A percentile compares a stretch with the other conserved stretches of the same genome.
Conservation (phyloP, 2,888 invertebrate species). For the Erebia ligea region DNA sequence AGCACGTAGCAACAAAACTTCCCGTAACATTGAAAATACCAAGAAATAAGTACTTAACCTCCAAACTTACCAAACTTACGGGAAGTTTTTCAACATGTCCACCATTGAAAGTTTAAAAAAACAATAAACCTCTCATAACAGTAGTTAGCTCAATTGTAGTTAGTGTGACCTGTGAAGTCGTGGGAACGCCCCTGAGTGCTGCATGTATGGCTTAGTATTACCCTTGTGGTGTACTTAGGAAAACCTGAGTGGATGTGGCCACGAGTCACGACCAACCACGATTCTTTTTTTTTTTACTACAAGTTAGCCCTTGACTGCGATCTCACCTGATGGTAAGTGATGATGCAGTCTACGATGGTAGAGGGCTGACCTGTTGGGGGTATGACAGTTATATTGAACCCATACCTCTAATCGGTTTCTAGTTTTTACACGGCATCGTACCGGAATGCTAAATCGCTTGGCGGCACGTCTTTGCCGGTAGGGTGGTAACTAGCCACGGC, state of each 20-base stretch:
- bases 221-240: neutral
- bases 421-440: too few species aligned
- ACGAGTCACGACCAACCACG: too few species aligned
- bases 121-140: conserved; percentile 10
- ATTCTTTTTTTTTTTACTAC: too few species aligned
- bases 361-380: too few species aligned
- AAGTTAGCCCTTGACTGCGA: too few species aligned
- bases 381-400: neutral
- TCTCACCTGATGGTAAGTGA: neutral
- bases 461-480: too few species aligned
- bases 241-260: neutral
- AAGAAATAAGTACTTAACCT: neutral
- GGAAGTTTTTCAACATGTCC: neutral
- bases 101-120: conserved; percentile 10
- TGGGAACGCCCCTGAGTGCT: conserved; percentile 9
- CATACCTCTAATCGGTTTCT: too few species aligned
- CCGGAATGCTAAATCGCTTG: too few species aligned
- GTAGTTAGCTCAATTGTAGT: neutral
- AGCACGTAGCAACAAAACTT: too few species aligned
- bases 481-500: too few species aligned
- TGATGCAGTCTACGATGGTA: neutral
- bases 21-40: too few species aligned
- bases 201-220: conserved; percentile 2
- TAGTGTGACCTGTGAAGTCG: neutral
- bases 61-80: neutral